These are phyloP conservation scores for Nasonia oneida DNA, from an alignment of 2,888 invertebrate genomes.

Conservation along the genomic window DNA sequence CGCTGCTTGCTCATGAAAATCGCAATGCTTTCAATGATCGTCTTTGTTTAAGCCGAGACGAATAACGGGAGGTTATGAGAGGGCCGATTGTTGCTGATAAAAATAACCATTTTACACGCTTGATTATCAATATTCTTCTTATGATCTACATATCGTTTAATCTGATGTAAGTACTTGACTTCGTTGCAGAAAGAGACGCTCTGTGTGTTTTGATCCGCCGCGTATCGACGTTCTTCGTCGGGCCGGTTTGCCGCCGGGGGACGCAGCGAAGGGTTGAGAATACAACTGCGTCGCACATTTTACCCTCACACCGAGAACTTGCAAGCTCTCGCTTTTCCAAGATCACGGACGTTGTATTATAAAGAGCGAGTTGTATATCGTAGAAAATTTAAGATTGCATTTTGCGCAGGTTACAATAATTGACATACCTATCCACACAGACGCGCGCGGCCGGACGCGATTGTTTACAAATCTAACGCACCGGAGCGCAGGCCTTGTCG, in stretches of 20 bases:
- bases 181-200: constrained; percentile 4
- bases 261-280: background rate
- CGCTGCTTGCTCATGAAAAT: background rate
- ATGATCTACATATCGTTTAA: background rate
- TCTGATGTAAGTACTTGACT: background rate
- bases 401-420: background rate
- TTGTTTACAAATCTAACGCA: constrained; percentile 17
- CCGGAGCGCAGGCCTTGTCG: constrained; percentile 12
- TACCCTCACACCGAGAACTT: background rate
- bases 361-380: background rate
- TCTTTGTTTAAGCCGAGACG: background rate
- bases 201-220: background rate
- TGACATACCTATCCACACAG: background rate
- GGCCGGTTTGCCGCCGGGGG: background rate
- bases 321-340: constrained; percentile 18
- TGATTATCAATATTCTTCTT: background rate
- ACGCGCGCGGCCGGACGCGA: background rate
- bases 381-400: background rate
- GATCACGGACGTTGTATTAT: background rate
- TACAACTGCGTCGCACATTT: background rate
- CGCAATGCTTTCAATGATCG: constrained; percentile 1
- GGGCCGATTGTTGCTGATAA: background rate
- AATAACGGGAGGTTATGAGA: background rate
- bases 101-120: background rate
- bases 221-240: constrained; percentile 16